Evolutionary conservation across 2,888 invertebrate species (phyloP).

Genomic region (Agriopis leucophaearia): DNA sequence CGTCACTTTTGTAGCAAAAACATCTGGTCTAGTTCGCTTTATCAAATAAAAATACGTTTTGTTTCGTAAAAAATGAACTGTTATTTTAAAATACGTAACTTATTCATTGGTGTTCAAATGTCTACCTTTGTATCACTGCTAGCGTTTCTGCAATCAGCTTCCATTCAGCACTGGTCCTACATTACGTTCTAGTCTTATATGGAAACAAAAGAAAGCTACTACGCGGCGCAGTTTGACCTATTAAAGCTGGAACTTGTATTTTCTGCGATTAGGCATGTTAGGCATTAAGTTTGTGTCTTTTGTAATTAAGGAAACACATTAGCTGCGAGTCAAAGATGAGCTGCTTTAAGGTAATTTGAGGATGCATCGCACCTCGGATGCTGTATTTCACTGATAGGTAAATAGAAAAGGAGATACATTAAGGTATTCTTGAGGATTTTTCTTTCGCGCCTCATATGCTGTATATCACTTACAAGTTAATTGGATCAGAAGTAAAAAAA

Average conservation of each 20-base stretch:
- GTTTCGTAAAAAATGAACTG: background rate
- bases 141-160: constrained; percentile 28
- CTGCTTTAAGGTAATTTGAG: no score
- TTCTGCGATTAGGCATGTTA: background rate
- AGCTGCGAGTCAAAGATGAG: no score
- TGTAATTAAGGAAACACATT: no score
- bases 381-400: background rate
- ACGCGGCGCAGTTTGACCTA: constrained; percentile 29
- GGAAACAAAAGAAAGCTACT: constrained; percentile 33
- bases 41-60: background rate
- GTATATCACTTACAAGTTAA: background rate
- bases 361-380: no score
- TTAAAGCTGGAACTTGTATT: constrained; percentile 10
- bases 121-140: constrained; percentile 10
- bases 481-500: background rate
- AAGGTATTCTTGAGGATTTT: no score
- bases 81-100: background rate
- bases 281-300: background rate
- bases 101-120: constrained; percentile 11
- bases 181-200: constrained; percentile 34
- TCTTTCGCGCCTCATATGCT: background rate
- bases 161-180: constrained; percentile 28
- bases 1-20: background rate
- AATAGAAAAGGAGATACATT: no score
- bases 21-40: background rate